phyloP scores from a whole-genome alignment of 2,113 vertebrate species.

The Anarrhichthys ocellatus region DNA sequence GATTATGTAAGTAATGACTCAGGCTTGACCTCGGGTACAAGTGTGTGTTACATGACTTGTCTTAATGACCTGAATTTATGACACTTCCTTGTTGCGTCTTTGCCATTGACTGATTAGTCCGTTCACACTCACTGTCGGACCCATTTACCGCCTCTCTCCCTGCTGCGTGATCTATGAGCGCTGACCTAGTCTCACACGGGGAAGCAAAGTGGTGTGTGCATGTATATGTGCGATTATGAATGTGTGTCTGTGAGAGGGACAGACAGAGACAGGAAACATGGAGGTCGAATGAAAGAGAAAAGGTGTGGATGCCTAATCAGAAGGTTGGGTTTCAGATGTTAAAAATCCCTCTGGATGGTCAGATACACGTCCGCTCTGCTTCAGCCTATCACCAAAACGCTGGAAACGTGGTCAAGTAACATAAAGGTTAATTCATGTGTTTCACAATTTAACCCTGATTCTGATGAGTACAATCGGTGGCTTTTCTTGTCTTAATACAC shows the following conservation, averaged over 20 bases:
- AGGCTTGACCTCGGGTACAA: conserved; percentile 57
- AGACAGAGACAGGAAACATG: conserved; percentile 39
- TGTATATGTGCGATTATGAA: background rate
- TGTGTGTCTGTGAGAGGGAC: conserved; percentile 10
- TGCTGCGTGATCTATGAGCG: conserved; percentile 58
- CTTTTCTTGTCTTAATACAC: background rate
- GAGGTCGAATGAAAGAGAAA: conserved; percentile 72
- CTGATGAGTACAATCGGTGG: background rate
- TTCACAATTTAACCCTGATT: conserved; percentile 4
- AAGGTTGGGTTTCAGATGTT: conserved; percentile 19
- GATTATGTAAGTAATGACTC: conserved; percentile 11
- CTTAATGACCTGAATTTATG: conserved; percentile 41
- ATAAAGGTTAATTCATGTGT: background rate
- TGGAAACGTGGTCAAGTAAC: background rate
- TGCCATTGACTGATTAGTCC: conserved; percentile 55
- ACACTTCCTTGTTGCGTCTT: conserved; percentile 33
- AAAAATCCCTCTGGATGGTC: conserved; percentile 21
- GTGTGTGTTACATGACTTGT: conserved; percentile 41
- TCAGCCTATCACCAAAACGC: background rate
- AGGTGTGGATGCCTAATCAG: conserved; percentile 33
- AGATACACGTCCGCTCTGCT: background rate
- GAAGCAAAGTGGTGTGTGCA: conserved; percentile 40
- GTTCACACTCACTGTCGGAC: conserved; percentile 55
- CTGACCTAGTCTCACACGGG: conserved; percentile 57
- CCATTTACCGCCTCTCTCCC: conserved; percentile 54